These are phyloP conservation scores for Metacarcinus magister DNA, from an alignment of 2,888 invertebrate species.

Conservation along the genomic window DNA sequence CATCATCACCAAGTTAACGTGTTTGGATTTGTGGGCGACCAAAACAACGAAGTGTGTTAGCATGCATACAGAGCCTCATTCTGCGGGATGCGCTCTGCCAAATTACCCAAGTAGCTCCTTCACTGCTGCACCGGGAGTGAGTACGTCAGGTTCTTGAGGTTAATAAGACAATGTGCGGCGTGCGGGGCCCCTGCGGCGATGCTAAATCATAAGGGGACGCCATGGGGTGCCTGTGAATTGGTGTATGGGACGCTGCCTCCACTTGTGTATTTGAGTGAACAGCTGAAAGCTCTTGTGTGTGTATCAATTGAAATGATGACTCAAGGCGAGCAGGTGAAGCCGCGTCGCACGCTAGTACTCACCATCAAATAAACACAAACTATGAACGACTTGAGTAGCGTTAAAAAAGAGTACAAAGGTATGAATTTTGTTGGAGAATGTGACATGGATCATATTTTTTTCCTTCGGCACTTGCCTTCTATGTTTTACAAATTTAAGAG, in stretches of 20 bases:
- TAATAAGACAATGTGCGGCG: background rate
- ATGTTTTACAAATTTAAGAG: background rate
- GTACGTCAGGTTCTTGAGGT: too few species aligned
- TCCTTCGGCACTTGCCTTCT: background rate
- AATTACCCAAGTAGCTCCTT: background rate
- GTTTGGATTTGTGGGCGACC: background rate
- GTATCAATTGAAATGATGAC: background rate
- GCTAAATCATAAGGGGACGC: background rate
- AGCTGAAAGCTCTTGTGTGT: background rate
- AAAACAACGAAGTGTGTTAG: background rate
- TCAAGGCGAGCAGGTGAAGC: background rate
- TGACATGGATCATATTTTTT: background rate
- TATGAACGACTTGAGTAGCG: background rate
- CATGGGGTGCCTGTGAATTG: constrained; percentile 1
- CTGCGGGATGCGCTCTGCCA: background rate
- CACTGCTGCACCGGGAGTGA: background rate
- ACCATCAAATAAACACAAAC: background rate
- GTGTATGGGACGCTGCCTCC: background rate
- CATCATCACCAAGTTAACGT: background rate
- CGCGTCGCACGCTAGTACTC: background rate
- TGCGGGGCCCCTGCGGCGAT: background rate
- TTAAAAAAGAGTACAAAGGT: background rate
- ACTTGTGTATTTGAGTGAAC: background rate
- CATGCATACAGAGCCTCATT: background rate
- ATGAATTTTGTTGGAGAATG: background rate